phyloP scores from a whole-genome alignment of 2,797 vertebrate species.

The Scolopax bukidnonensis region DNA sequence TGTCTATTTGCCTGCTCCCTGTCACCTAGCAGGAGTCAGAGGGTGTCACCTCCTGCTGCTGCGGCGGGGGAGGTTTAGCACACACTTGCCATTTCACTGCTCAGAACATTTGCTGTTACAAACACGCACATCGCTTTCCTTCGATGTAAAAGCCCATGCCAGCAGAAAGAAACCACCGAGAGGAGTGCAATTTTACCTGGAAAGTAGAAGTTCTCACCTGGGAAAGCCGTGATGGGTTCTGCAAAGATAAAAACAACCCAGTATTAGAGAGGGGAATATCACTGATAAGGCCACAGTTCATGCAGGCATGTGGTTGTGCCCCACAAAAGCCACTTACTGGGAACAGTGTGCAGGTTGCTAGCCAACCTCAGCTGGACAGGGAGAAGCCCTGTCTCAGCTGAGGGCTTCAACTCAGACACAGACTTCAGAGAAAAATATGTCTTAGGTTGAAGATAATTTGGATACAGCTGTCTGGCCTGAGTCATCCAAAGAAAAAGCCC shows the following conservation, averaged over 20 bases:
- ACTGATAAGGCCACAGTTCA: neutral
- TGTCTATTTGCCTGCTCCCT: conserved; percentile 20
- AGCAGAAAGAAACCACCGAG: neutral
- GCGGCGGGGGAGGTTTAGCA: neutral
- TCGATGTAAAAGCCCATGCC: conserved; percentile 42
- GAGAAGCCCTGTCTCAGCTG: neutral
- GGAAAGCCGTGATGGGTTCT: conserved; percentile 94
- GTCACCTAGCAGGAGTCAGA: neutral
- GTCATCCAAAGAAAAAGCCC: neutral
- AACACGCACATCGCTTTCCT: neutral
- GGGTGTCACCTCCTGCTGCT: conserved; percentile 60
- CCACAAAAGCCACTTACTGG: neutral
- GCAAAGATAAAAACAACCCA: conserved; percentile 42
- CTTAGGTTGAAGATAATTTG: neutral
- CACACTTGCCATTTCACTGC: conserved; percentile 29
- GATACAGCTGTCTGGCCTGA: neutral
- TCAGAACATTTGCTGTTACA: conserved; percentile 30
- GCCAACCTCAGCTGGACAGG: fast-evolving
- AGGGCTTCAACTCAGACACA: neutral
- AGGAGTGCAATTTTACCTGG: conserved; percentile 77
- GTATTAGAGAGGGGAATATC: neutral
- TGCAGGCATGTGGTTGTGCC: fast-evolving
- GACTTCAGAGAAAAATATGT: neutral
- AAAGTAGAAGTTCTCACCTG: conserved; percentile 89
- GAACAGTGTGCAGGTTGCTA: fast-evolving